Conservation (phyloP, 2,113 vertebrate species). For the Lophotis ruficrista region DNA sequence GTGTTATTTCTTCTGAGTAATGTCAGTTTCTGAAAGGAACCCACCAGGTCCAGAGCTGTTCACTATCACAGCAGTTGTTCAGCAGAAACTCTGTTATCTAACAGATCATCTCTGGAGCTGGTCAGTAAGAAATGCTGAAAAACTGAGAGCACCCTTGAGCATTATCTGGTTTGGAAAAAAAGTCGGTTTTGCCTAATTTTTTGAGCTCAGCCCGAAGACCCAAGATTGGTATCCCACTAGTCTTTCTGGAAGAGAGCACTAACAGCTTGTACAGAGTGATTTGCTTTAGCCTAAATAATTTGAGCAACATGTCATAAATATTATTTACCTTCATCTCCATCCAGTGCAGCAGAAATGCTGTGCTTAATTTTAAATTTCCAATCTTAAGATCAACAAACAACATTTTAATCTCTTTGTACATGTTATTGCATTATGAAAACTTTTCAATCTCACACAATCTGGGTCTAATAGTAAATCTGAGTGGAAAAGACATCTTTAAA, state of each 20-base stretch:
- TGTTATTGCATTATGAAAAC: no score
- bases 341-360: no score
- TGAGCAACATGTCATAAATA: no score
- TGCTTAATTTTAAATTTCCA: no score
- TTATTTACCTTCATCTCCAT: no score
- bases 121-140: background rate
- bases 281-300: no score
- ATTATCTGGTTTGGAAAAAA: background rate
- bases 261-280: no score
- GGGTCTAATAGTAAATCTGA: background rate
- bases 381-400: no score
- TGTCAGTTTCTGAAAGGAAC: background rate
- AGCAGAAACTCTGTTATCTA: background rate
- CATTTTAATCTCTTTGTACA: no score
- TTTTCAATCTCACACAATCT: no score
- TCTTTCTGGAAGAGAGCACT: no score
- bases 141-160: background rate
- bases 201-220: background rate
- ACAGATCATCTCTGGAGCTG: background rate
- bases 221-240: no score
- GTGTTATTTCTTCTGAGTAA: background rate
- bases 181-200: background rate
- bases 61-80: accelerated
- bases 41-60: background rate
- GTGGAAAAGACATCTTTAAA: background rate